Evolutionary conservation across 2,888 invertebrate genomes (phyloP).

Genomic region (Brenthis daphne): DNA sequence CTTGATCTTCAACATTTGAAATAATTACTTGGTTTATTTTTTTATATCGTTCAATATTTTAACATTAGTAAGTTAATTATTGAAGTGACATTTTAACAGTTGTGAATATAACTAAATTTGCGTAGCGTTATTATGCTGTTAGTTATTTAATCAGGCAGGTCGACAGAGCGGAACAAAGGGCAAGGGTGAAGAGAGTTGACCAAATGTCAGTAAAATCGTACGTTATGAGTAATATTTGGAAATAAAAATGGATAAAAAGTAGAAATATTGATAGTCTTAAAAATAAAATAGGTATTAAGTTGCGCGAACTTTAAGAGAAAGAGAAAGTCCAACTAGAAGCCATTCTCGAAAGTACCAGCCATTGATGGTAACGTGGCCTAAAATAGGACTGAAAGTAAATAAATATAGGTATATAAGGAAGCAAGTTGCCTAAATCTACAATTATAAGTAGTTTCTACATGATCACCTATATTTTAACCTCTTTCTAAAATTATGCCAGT

Average conservation of each 20-base stretch:
- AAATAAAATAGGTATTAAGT: constrained; percentile 15
- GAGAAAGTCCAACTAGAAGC: constrained; percentile 53
- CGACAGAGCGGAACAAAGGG: constrained; percentile 28
- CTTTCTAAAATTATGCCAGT: too few relatives aligned
- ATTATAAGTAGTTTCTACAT: background rate
- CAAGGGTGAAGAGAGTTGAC: constrained; percentile 25
- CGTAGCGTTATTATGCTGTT: background rate
- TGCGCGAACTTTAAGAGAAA: constrained; percentile 38
- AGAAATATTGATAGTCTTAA: constrained; percentile 3
- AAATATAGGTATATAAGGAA: background rate
- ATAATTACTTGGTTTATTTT: too few relatives aligned
- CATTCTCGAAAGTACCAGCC: constrained; percentile 44
- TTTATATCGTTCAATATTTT: too few relatives aligned
- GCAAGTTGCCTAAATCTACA: background rate
- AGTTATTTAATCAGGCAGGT: constrained; percentile 18
- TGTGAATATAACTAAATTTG: background rate
- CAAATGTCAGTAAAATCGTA: constrained; percentile 20
- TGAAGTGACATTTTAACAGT: background rate
- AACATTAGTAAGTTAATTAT: too few relatives aligned
- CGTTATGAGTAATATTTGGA: background rate
- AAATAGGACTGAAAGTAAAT: constrained; percentile 36
- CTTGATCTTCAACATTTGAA: too few relatives aligned
- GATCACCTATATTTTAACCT: background rate
- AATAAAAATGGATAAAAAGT: background rate
- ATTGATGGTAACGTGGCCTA: constrained; percentile 43